A percentile compares a stretch with the other conserved stretches of the same genome.
phyloP scores from a whole-genome alignment of 2,113 vertebrate genomes.

The Aspiorhynchus laticeps region DNA sequence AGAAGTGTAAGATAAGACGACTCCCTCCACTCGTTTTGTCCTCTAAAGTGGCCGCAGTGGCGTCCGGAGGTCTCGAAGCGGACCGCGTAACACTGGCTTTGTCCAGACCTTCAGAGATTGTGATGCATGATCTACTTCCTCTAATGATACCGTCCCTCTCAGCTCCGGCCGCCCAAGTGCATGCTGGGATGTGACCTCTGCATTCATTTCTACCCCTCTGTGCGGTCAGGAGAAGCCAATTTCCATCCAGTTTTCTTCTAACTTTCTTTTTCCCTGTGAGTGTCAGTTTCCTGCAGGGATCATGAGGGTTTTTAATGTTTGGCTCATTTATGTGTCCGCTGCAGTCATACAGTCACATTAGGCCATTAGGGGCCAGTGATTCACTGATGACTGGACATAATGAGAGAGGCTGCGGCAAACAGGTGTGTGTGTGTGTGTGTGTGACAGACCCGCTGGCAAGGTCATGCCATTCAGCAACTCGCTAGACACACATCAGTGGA shows the following conservation, averaged over 20 bases:
- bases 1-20: not conserved
- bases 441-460: slow-evolving; percentile 49
- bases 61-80: not conserved
- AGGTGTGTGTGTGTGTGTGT: slow-evolving; percentile 45
- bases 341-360: not conserved
- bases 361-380: slow-evolving; percentile 7
- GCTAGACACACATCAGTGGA: not conserved
- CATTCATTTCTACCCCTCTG: not conserved
- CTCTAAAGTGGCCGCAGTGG: not conserved
- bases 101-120: slow-evolving; percentile 15
- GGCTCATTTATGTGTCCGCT: not conserved
- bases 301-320: slow-evolving; percentile 16
- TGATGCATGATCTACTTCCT: slow-evolving; percentile 18
- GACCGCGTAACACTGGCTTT: not conserved
- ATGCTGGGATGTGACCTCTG: slow-evolving; percentile 26
- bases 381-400: slow-evolving; percentile 25
- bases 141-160: slow-evolving; percentile 11
- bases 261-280: not conserved
- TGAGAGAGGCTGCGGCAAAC: slow-evolving; percentile 59
- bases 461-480: slow-evolving; percentile 41
- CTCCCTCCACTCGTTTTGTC: not conserved
- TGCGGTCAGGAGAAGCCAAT: not conserved
- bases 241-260: not conserved
- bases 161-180: not conserved
- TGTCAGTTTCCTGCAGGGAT: slow-evolving; percentile 28